Evolutionary conservation across 1,140 invertebrate species (phyloP).

Genomic region (Drosophila aff.): DNA sequence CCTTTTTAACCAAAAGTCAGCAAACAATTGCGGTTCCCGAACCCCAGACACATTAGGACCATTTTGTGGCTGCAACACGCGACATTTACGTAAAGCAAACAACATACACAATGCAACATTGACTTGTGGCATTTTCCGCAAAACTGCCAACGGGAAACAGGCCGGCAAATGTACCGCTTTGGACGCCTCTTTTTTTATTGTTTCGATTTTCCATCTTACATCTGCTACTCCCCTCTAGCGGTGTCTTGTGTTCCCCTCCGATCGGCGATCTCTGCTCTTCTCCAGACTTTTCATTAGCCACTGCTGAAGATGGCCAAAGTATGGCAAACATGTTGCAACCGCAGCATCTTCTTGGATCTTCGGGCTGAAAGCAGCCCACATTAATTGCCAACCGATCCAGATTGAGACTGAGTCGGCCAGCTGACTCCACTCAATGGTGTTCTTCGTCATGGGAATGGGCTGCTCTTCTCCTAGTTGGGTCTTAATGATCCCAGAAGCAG

Average conservation of each 20-base stretch:
- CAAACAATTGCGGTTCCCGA: constrained; percentile 45
- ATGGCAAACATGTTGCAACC: constrained; percentile 54
- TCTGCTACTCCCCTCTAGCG: constrained; percentile 42
- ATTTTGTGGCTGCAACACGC: constrained; percentile 62
- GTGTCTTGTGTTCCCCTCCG: constrained; percentile 44
- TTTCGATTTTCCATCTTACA: constrained; percentile 40
- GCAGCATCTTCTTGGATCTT: constrained; percentile 17
- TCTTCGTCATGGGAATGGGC: constrained; percentile 29
- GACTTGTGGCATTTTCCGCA: constrained; percentile 57
- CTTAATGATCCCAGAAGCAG: background rate
- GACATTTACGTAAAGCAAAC: constrained; percentile 74
- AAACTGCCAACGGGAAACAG: constrained; percentile 51
- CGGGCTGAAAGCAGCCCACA: constrained; percentile 38
- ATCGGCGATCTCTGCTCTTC: constrained; percentile 35
- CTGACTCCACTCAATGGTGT: constrained; percentile 34
- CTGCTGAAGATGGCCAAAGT: constrained; percentile 65
- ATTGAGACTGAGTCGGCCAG: constrained; percentile 20
- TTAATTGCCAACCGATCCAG: constrained; percentile 68
- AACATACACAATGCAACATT: constrained; percentile 45
- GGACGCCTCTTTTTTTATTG: constrained; percentile 44
- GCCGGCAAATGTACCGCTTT: constrained; percentile 70
- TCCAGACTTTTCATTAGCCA: constrained; percentile 70
- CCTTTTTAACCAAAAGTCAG: constrained; percentile 58
- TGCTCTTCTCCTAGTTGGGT: constrained; percentile 8
- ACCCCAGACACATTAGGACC: constrained; percentile 46